Conservation (phyloP, 2,113 vertebrate species). For the Odontophorus gujanensis region DNA sequence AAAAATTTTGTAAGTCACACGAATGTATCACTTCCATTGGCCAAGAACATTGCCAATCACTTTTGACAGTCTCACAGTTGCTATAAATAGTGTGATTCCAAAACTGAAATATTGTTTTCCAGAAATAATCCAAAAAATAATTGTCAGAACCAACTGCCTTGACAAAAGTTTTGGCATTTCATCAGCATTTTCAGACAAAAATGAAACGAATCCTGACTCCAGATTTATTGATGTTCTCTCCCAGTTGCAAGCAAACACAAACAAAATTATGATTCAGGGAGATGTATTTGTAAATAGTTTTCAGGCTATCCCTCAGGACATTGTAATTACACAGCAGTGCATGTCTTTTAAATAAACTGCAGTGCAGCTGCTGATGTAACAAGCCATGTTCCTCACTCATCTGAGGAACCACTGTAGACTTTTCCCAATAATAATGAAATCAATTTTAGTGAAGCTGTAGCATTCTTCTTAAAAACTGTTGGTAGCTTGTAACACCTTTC, state of each 20-base stretch:
- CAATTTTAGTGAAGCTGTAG: neutral
- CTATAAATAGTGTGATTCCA: neutral
- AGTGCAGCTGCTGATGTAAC: rapidly evolving
- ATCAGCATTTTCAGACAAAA: neutral
- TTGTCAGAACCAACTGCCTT: neutral
- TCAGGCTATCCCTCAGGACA: neutral
- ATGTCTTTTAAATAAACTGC: neutral
- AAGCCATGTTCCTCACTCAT: neutral
- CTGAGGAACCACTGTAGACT: neutral
- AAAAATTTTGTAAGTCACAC: neutral
- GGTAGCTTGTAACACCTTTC: neutral
- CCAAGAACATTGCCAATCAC: neutral
- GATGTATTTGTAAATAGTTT: neutral
- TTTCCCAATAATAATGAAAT: neutral
- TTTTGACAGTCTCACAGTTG: neutral
- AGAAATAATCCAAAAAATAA: neutral
- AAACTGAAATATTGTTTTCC: neutral
- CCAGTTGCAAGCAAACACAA: neutral
- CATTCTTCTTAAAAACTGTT: neutral
- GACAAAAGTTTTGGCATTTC: neutral
- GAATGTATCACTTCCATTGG: neutral
- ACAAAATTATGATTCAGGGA: neutral
- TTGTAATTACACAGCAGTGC: neutral
- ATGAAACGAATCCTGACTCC: neutral
- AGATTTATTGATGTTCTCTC: neutral